Evolutionary conservation across 2,888 invertebrate species (phyloP).

Genomic region (Julus scandinavius): DNA sequence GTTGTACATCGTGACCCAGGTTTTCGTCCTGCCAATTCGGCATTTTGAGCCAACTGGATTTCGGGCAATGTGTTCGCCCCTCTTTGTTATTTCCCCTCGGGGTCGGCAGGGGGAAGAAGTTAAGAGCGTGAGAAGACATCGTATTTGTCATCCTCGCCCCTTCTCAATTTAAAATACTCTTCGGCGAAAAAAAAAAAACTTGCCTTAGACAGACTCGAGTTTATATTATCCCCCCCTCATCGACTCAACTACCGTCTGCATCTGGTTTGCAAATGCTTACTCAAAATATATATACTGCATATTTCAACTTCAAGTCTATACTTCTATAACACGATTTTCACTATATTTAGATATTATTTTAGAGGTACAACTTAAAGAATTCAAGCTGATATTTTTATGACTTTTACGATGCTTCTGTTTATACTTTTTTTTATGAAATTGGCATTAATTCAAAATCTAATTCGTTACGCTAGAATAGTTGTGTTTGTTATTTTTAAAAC

Average conservation of each 20-base stretch:
- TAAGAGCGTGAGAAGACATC: slow-evolving; percentile 46
- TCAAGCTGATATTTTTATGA: too few relatives aligned
- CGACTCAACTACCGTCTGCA: slow-evolving; percentile 33
- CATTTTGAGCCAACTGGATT: background rate
- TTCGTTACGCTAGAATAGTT: too few relatives aligned
- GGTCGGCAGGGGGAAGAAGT: slow-evolving; percentile 39
- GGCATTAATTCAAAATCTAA: too few relatives aligned
- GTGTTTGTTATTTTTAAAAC: too few relatives aligned
- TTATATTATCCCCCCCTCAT: slow-evolving; percentile 13
- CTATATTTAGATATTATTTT: too few relatives aligned
- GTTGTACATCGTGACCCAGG: background rate
- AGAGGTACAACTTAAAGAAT: too few relatives aligned
- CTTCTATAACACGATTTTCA: too few relatives aligned
- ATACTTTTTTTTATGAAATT: too few relatives aligned
- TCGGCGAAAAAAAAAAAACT: background rate
- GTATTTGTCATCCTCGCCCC: slow-evolving; percentile 45
- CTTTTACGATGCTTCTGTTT: too few relatives aligned
- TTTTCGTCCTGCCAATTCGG: background rate
- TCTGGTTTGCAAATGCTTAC: slow-evolving; percentile 36
- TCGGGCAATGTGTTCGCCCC: background rate
- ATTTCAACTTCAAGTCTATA: too few relatives aligned
- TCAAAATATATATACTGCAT: too few relatives aligned
- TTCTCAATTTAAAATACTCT: slow-evolving; percentile 39
- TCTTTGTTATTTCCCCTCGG: slow-evolving; percentile 29
- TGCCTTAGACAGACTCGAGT: slow-evolving; percentile 16